phyloP scores from a whole-genome alignment of 2,113 vertebrate genomes.

The Halcyon malimbica region DNA sequence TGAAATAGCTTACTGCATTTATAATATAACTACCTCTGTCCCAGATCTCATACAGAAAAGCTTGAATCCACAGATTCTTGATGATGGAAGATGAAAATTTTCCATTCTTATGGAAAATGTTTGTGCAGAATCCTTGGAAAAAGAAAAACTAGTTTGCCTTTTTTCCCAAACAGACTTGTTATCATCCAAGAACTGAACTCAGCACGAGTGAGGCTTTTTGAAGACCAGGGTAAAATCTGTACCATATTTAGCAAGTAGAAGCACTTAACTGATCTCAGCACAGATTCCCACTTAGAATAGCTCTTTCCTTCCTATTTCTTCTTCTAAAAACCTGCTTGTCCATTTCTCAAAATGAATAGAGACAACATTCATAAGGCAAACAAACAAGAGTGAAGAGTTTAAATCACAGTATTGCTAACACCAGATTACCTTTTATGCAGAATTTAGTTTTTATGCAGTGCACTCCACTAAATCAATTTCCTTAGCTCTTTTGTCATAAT shows the following conservation, averaged over 20 bases:
- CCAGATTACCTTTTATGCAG: background rate
- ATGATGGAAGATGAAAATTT: background rate
- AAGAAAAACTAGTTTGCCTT: background rate
- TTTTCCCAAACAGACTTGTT: background rate
- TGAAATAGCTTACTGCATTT: background rate
- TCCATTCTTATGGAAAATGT: background rate
- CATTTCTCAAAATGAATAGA: background rate
- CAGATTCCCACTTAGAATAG: background rate
- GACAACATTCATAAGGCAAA: background rate
- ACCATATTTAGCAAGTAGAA: background rate
- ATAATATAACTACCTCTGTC: background rate
- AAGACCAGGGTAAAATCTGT: background rate
- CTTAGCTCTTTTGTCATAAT: background rate
- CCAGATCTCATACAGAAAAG: background rate
- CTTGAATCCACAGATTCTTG: background rate
- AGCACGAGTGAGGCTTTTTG: background rate
- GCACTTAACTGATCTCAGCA: background rate
- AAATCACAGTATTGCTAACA: background rate
- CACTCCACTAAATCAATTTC: background rate
- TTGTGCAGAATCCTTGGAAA: background rate
- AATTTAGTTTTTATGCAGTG: background rate
- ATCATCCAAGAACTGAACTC: background rate
- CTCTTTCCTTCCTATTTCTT: background rate
- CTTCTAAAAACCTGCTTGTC: background rate
- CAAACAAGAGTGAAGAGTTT: background rate